A percentile compares a stretch with the other conserved stretches of the same genome.
Conservation (phyloP, 2,888 invertebrate species). For the Muschampia plurimacula region DNA sequence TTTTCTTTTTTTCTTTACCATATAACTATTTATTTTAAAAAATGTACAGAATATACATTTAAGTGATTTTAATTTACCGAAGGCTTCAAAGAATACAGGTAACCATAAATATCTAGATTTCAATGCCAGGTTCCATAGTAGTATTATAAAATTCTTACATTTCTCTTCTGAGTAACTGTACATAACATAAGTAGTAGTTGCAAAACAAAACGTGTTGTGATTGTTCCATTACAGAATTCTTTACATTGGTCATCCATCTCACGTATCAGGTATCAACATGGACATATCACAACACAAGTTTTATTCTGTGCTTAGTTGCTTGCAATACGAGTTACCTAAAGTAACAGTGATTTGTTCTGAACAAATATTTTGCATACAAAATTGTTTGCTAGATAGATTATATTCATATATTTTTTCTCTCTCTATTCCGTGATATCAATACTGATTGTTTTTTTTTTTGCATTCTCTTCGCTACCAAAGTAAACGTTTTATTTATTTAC, state of each 20-base stretch:
- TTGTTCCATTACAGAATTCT: constrained; percentile 22
- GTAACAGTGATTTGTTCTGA: too few relatives aligned
- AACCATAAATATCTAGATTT: not conserved
- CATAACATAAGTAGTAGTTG: not conserved
- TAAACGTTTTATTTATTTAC: too few relatives aligned
- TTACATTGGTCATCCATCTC: constrained; percentile 17
- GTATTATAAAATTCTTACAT: not conserved
- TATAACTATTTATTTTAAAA: too few relatives aligned
- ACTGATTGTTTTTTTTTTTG: too few relatives aligned
- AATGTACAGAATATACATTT: too few relatives aligned
- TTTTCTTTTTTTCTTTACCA: too few relatives aligned
- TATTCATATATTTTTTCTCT: too few relatives aligned
- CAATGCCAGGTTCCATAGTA: not conserved
- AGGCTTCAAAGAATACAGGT: not conserved
- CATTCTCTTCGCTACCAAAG: too few relatives aligned
- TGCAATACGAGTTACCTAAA: not conserved
- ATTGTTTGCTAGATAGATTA: too few relatives aligned
- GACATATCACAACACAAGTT: not conserved
- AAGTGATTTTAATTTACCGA: too few relatives aligned
- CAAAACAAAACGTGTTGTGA: constrained; percentile 8
- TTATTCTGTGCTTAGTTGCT: not conserved
- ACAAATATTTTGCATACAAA: too few relatives aligned
- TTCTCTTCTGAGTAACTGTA: constrained; percentile 3
- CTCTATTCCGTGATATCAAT: too few relatives aligned
- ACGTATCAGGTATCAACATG: constrained; percentile 16